Evolutionary conservation across 2,888 invertebrate species (phyloP).

Genomic region (Hydriomena furcata): DNA sequence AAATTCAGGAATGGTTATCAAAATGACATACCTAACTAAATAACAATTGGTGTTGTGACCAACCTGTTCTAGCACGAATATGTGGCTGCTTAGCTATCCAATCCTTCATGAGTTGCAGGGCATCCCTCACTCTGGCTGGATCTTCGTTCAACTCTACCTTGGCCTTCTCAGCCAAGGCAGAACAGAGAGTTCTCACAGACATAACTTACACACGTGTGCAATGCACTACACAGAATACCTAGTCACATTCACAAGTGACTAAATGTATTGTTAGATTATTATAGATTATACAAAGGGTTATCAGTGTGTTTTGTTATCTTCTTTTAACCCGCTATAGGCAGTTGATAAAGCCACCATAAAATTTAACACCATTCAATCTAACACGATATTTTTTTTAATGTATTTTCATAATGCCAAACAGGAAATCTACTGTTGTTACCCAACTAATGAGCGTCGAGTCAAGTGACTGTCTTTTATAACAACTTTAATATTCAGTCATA

Average conservation of each 20-base stretch:
- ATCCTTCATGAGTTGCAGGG: constrained; percentile 77
- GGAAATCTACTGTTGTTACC: too few relatives aligned
- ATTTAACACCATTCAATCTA: too few relatives aligned
- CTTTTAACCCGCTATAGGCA: neutral
- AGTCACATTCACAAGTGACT: neutral
- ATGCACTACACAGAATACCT: constrained; percentile 12
- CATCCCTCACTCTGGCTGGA: constrained; percentile 66
- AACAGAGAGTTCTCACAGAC: constrained; percentile 53
- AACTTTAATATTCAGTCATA: too few relatives aligned
- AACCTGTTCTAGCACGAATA: constrained; percentile 62
- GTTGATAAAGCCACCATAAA: neutral
- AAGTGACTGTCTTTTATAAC: too few relatives aligned
- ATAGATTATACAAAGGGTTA: constrained; percentile 1
- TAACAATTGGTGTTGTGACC: too few relatives aligned
- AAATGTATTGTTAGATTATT: constrained; percentile 6
- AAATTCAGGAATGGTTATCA: too few relatives aligned
- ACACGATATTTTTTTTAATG: too few relatives aligned
- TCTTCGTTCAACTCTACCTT: constrained; percentile 79
- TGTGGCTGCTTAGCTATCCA: constrained; percentile 84
- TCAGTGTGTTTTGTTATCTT: neutral
- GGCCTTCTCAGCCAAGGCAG: constrained; percentile 68
- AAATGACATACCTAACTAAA: too few relatives aligned
- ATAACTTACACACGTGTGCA: constrained; percentile 36
- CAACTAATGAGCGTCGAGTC: too few relatives aligned
- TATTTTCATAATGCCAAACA: too few relatives aligned